phyloP scores from a whole-genome alignment of 1,140 invertebrate genomes.

The Dendroctonus ponderosae region DNA sequence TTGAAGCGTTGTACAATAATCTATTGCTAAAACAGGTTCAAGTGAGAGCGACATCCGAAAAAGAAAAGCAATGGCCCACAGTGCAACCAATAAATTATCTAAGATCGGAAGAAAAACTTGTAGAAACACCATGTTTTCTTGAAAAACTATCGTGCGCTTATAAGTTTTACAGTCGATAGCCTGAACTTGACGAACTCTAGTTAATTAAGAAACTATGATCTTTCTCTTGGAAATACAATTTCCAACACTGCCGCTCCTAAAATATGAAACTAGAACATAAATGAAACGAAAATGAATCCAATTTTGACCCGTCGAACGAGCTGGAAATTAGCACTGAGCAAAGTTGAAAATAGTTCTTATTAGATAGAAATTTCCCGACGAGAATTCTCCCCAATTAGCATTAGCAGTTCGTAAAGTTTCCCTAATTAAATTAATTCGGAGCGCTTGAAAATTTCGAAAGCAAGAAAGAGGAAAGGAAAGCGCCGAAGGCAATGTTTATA shows the following conservation, averaged over 20 bases:
- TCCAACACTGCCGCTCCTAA: not conserved
- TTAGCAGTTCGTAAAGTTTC: conserved; percentile 1
- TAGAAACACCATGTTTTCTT: not conserved
- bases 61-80: not conserved
- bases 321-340: not conserved
- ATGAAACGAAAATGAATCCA: not conserved
- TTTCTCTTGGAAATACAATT: not conserved
- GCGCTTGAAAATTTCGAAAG: not conserved
- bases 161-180: no score
- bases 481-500: not conserved
- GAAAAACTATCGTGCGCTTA: no score
- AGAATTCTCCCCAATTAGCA: not conserved
- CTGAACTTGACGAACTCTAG: no score
- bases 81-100: not conserved
- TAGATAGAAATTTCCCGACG: not conserved
- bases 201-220: not conserved
- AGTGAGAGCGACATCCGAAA: not conserved
- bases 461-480: not conserved
- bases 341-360: not conserved
- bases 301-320: not conserved
- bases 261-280: not conserved
- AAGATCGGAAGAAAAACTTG: not conserved
- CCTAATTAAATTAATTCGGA: not conserved
- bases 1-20: not conserved
- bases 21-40: not conserved